Conservation (phyloP, 1,140 invertebrate genomes). For the Tetramorium parvispinum region DNA sequence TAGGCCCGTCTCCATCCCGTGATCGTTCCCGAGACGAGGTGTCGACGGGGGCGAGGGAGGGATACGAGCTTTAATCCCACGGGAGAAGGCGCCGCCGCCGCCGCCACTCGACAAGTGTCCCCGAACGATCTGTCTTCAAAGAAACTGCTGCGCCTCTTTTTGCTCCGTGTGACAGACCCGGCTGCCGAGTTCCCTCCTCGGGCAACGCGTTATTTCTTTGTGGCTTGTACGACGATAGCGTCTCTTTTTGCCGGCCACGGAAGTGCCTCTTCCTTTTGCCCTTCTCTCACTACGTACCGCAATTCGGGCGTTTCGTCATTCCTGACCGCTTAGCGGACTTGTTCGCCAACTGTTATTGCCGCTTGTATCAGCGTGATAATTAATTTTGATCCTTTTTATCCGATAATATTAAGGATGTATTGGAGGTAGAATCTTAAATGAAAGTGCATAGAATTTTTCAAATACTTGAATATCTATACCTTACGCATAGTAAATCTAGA, state of each 20-base stretch:
- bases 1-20: slow-evolving; percentile 44
- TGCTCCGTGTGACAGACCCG: slow-evolving; percentile 43
- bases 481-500: no score
- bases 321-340: neutral
- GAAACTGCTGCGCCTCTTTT: slow-evolving; percentile 69
- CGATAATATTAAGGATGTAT: neutral
- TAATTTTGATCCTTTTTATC: neutral
- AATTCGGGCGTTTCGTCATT: slow-evolving; percentile 50
- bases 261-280: slow-evolving; percentile 14
- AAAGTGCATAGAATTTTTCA: no score
- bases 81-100: slow-evolving; percentile 62
- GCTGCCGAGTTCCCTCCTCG: slow-evolving; percentile 34
- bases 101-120: slow-evolving; percentile 71
- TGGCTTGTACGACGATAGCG: slow-evolving; percentile 21
- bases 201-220: slow-evolving; percentile 41
- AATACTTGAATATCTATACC: no score
- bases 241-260: slow-evolving; percentile 23
- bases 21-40: slow-evolving; percentile 14
- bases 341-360: neutral
- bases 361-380: neutral
- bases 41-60: slow-evolving; percentile 52
- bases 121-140: slow-evolving; percentile 74
- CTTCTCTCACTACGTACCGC: neutral
- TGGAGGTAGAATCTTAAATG: no score
- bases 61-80: slow-evolving; percentile 69